Conservation (phyloP, 2,888 invertebrate genomes). For the Metalampra italica region DNA sequence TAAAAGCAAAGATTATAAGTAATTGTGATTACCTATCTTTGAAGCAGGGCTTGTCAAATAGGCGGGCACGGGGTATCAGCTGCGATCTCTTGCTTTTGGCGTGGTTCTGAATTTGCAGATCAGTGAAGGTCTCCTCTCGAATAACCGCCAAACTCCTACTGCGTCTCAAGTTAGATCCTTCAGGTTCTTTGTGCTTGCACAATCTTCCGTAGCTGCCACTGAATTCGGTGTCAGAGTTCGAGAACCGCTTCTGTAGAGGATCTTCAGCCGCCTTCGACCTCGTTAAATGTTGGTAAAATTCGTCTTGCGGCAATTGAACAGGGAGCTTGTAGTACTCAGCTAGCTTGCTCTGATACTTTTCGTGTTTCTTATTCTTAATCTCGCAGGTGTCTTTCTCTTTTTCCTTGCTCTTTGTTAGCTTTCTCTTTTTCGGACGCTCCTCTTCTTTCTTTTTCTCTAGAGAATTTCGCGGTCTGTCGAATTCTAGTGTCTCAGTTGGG, state of each 20-base stretch:
- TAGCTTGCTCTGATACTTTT: slow-evolving; percentile 71
- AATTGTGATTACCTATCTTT: slow-evolving; percentile 81
- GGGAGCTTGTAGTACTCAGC: slow-evolving; percentile 72
- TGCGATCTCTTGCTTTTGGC: slow-evolving; percentile 84
- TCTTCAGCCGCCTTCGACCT: slow-evolving; percentile 69
- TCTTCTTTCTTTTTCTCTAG: slow-evolving; percentile 64
- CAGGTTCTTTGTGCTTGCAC: slow-evolving; percentile 70
- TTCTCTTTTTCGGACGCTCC: slow-evolving; percentile 68
- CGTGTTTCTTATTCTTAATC: slow-evolving; percentile 64
- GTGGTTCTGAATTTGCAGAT: slow-evolving; percentile 81
- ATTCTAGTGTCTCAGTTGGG: slow-evolving; percentile 71
- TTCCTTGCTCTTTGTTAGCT: slow-evolving; percentile 59
- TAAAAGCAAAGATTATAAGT: no score
- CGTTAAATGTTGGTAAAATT: slow-evolving; percentile 71
- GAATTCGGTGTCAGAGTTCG: slow-evolving; percentile 69
- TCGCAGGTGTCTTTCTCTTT: slow-evolving; percentile 37
- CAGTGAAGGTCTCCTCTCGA: slow-evolving; percentile 86
- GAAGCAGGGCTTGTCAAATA: slow-evolving; percentile 86
- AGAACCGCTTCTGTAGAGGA: slow-evolving; percentile 61
- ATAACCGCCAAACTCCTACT: slow-evolving; percentile 87
- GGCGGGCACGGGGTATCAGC: slow-evolving; percentile 88
- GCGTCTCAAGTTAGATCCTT: slow-evolving; percentile 78
- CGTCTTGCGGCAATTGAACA: slow-evolving; percentile 69
- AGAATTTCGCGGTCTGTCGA: slow-evolving; percentile 62
- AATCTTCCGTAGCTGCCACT: slow-evolving; percentile 70